Base-by-base conservation (phyloP, 2,888 invertebrate species). In the Perizoma affinitatum region DNA sequence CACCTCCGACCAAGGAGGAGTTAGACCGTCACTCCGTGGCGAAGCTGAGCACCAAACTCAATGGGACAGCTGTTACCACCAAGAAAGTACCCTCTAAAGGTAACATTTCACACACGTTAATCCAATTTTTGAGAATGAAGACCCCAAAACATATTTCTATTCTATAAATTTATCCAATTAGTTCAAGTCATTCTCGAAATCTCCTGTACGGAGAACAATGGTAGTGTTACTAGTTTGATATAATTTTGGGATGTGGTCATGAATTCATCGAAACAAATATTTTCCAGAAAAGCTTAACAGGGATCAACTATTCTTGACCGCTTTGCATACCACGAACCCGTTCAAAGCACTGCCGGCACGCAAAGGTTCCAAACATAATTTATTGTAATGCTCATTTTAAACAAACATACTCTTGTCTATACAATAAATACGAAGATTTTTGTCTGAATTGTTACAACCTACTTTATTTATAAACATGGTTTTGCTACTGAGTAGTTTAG, bases 291-390 rank as follows among this genome's bases (percentile, higher is more conserved):
- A 79, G 71, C 50, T 76, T 50, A 75, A 51, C 70, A 82, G 79
- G 76, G 84, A 88, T 6, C 80, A 84, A 66, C 44, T 77, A 59
- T 87, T 88, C 69, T 60, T 90, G 72, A 80, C 89, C 7, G 81
- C 87, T 50, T 82, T 91, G 72, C 87, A 87, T 74, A 90, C 90
- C 4, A 87, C 82, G 54, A 86, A 89, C 68, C 90, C 91, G 42
- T 91, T 90, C 77, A 89, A 83, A 85, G 42, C 67, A 50, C 51
- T 77, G 47, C 83, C 85, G 49, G 49, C 81, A 75, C 83, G 84
- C 71, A 90, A 84, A 90, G 90, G 90, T 90, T 87, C 40, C 41
- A 57, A 65, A 44, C 11, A 11, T 58, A 58, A 49, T 54, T 44
- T 48, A 58, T 54, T 54, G 56, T 58, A 10, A 53, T 40, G 53